Conservation (phyloP, 2,797 vertebrate species). For the Cirrhinus mrigala region DNA sequence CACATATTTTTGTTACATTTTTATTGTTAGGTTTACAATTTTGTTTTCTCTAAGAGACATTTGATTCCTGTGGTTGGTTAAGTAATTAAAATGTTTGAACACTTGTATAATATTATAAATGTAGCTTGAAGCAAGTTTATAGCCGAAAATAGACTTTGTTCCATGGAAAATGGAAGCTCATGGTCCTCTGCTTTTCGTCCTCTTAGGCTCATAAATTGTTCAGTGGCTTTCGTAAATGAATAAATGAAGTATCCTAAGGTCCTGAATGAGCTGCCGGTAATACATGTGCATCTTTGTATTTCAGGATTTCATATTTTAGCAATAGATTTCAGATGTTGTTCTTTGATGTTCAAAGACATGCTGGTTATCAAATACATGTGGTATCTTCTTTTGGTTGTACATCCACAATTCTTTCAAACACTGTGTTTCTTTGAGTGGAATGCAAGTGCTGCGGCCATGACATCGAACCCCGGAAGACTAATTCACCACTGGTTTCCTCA, state of each 20-base stretch:
- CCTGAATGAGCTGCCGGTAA: slow-evolving; percentile 1
- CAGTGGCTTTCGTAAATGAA: slow-evolving; percentile 22
- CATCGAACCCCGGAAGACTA: background rate
- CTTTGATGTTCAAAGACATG: slow-evolving; percentile 13
- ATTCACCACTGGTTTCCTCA: background rate
- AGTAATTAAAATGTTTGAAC: slow-evolving; percentile 7
- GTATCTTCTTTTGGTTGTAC: slow-evolving; percentile 28
- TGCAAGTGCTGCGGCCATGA: background rate
- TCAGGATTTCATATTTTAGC: slow-evolving; percentile 7
- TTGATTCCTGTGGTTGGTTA: background rate
- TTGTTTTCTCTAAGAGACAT: slow-evolving; percentile 1
- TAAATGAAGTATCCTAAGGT: slow-evolving; percentile 19
- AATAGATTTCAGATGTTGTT: slow-evolving; percentile 22
- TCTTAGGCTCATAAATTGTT: slow-evolving; percentile 23
- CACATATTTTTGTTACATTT: background rate
- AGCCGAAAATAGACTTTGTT: slow-evolving; percentile 22
- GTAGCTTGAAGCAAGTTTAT: slow-evolving; percentile 2
- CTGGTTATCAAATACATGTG: slow-evolving; percentile 23
- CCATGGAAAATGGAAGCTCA: slow-evolving; percentile 24
- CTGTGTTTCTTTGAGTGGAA: background rate
- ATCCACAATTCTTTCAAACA: slow-evolving; percentile 9
- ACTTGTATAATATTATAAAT: slow-evolving; percentile 29
- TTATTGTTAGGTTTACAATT: slow-evolving; percentile 12
- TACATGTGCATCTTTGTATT: slow-evolving; percentile 4
- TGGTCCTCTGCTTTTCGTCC: slow-evolving; percentile 13